Base-by-base conservation (phyloP, 2,888 invertebrate species). In the Chymomyza fuscimana region DNA sequence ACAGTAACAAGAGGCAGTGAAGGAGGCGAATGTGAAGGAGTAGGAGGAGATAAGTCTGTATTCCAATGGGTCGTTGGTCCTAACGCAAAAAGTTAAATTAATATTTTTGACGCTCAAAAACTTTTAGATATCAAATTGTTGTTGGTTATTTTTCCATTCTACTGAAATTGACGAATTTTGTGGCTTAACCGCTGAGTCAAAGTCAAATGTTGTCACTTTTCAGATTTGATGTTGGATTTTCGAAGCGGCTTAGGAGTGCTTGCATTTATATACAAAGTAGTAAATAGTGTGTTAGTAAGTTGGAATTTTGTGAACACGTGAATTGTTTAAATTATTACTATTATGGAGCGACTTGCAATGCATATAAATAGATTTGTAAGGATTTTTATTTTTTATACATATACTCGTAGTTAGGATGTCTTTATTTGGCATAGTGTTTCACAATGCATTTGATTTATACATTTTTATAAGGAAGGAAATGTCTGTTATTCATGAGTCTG, bases 41-140 rank as follows among this genome's bases (percentile, higher is more conserved):
- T 36, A 7, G 36, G 36, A 6, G 36, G 40, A 12, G 40, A 12
- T 46, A 7, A n/a, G 10, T 15, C 54, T 54, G 19, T n/a, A 25
- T 54, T 54, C 12, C 40, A 46, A 46, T 46, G 40, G 40, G 40
- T 46, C 83, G 77, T 79, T 83, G 83, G 77, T 75, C 81, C 80
- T 78, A 82, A 84, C 81, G 84, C 80, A 75, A 72, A 85, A 85
- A 85, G 88, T 85, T 85, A 88, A 85, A 85, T 85, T 88, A 86
- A 87, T 85, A 87, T 85, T 86, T 85, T 77, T 75, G 73, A 70
- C 83, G 83, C 77, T 77, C 66, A 62, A 58, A 76, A 78, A 73
- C 61, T 78, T 76, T 56, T 54, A 22, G 40, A 46, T 22, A 54
- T 54, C 54, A 22, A 12, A 15, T 54, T 54, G 19, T 54, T 54